A percentile compares a stretch with the other conserved stretches of the same genome.
phyloP scores from a whole-genome alignment of 2,113 vertebrate genomes.

The Himantopus leucocephalus region DNA sequence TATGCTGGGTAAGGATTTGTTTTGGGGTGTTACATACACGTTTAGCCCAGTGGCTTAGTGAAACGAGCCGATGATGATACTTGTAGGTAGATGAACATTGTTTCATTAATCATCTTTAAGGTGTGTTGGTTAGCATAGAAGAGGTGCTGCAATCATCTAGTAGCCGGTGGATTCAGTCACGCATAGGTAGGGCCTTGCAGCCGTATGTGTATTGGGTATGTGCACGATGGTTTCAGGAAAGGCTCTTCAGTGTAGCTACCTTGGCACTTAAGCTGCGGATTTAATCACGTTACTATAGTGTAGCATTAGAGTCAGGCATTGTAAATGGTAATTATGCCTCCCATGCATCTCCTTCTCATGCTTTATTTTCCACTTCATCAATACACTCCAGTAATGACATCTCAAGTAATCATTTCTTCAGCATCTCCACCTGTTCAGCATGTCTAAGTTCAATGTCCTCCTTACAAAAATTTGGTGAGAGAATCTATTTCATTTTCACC shows the following conservation, averaged over 20 bases:
- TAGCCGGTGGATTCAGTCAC: not conserved
- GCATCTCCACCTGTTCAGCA: not conserved
- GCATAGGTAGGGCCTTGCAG: not conserved
- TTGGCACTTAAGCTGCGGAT: not conserved
- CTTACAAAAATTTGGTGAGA: not conserved
- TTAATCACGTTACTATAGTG: not conserved
- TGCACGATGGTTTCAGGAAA: not conserved
- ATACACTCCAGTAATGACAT: not conserved
- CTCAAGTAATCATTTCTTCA: not conserved
- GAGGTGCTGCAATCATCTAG: not conserved
- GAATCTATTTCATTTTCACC: not conserved
- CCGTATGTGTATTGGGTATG: not conserved
- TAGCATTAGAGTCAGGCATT: not conserved
- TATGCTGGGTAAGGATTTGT: not conserved
- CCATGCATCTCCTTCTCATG: not conserved
- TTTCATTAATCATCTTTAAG: not conserved
- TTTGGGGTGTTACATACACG: not conserved
- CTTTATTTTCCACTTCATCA: conserved; percentile 12
- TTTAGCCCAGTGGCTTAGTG: not conserved
- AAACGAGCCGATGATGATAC: not conserved
- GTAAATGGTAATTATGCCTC: not conserved
- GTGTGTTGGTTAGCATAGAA: not conserved
- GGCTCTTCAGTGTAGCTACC: not conserved
- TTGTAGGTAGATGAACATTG: not conserved
- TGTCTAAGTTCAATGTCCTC: not conserved